A percentile compares a stretch with the other conserved stretches of the same genome.
phyloP scores from a whole-genome alignment of 2,113 vertebrate species.

The Xiphophorus couchianus region DNA sequence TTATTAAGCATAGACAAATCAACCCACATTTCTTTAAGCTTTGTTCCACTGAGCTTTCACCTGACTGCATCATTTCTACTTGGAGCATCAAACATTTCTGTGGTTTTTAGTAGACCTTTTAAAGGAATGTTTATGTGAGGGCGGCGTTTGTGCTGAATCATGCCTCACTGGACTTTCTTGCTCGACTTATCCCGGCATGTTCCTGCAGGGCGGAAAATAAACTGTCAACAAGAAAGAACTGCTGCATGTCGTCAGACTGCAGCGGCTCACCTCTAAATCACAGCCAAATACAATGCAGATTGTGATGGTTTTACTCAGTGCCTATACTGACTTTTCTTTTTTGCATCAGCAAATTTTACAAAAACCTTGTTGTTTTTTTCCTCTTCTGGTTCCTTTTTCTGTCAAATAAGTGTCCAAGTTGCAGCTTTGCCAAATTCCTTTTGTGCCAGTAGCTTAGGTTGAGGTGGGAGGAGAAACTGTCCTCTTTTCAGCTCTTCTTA shows the following conservation, averaged over 20 bases:
- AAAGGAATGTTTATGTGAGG: neutral
- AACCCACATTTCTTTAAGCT: neutral
- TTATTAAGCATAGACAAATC: neutral
- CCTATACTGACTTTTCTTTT: conserved; percentile 41
- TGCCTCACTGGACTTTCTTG: neutral
- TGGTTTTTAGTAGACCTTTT: neutral
- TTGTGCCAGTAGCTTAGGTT: conserved; percentile 8
- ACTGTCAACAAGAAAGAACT: neutral
- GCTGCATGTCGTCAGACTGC: conserved; percentile 10
- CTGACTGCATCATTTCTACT: neutral
- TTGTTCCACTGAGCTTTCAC: neutral
- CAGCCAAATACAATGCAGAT: conserved; percentile 50
- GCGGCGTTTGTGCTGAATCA: neutral
- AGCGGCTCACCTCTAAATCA: conserved; percentile 13
- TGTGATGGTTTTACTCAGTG: conserved; percentile 48
- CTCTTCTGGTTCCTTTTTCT: conserved; percentile 10
- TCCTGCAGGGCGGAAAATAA: conserved; percentile 9
- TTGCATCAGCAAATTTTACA: conserved; percentile 25
- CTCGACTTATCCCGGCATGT: neutral
- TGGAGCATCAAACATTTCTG: neutral
- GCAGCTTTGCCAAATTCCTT: conserved; percentile 39
- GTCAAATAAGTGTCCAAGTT: neutral
- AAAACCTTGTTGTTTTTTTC: neutral
- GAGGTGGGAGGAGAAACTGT: neutral
- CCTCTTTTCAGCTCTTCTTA: neutral